Evolutionary conservation across 2,113 vertebrate species (phyloP), one percentile per base, ranked within the genome.

Genomic region (Camelus dromedarius): DNA sequence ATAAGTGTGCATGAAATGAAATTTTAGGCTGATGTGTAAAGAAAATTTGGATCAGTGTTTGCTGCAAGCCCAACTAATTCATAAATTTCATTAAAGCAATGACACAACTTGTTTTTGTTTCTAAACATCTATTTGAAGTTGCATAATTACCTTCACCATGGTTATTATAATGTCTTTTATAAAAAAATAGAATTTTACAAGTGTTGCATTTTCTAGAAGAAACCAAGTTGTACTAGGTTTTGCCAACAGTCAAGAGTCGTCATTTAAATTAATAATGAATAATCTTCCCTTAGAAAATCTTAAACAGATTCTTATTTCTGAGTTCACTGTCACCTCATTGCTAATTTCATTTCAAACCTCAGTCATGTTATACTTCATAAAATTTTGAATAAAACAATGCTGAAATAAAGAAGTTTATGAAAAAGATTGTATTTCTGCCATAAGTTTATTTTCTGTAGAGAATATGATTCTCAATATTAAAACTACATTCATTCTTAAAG

Each of bases 401-500:
- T 80, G 14, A 95, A 85, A 83, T 76, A 24, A 4, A 73, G 35
- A 80, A 13, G 35, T 82, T 69, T 50, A 70, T 50, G 42, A 86
- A 81, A 67, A 88, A n/a, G 22, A 79, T 54, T 77, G 0, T 86
- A 26, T 83, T 58, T 95, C 46, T 54, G 4, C 2, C 24, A 12
- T 58, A 70, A 83, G 28, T 64, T 79, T 69, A 84, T 95, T 67
- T 76, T 76, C 46, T 80, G 54, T 64, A 52, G 35, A 54, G 13
- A 60, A 48, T 86, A 42, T 54, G 54, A 20, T 79, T 86, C n/a
- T 83, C 28, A 48, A 62, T 60, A 84, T 91, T 76, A 95, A 93
- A 96, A 70, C 60, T 54, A 83, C 22, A 85, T 73, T 75, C 10
- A 86, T 62, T 83, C 20, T 67, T 79, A 54, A 94, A 85, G 84